A percentile compares a stretch with the other conserved stretches of the same genome.
phyloP scores from a whole-genome alignment of 2,888 invertebrate species.

The Hedya salicella region DNA sequence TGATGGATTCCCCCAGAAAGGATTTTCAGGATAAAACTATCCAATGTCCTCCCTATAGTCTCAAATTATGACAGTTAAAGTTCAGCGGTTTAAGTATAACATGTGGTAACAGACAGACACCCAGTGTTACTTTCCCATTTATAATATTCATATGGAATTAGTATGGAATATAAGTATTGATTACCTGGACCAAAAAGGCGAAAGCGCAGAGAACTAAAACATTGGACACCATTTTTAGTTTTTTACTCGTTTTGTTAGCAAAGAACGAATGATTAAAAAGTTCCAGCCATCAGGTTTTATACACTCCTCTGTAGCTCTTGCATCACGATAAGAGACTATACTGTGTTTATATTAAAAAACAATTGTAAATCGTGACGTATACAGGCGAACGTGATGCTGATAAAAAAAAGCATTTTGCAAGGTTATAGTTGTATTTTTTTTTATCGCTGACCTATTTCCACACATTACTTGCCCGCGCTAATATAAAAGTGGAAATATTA shows the following conservation, averaged over 20 bases:
- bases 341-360: not conserved
- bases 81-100: too few relatives aligned
- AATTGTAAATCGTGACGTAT: too few relatives aligned
- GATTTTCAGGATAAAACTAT: too few relatives aligned
- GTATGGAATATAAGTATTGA: too few relatives aligned
- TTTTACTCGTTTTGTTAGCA: not conserved
- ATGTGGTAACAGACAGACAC: too few relatives aligned
- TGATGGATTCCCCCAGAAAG: too few relatives aligned
- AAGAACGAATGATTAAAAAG: not conserved
- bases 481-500: constrained; percentile 5
- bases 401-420: not conserved
- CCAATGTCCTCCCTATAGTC: too few relatives aligned
- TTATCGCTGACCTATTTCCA: constrained; percentile 13
- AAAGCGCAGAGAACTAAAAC: constrained; percentile 39
- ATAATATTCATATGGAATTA: too few relatives aligned
- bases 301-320: constrained; percentile 1
- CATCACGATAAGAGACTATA: not conserved
- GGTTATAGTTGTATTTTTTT: not conserved
- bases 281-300: not conserved
- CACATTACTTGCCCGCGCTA: not conserved
- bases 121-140: too few relatives aligned
- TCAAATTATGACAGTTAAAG: too few relatives aligned
- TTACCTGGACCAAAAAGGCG: constrained; percentile 20
- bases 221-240: constrained; percentile 27
- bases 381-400: not conserved